Percentiles rank a stretch among this genome's conserved stretches.
Conservation (phyloP, 2,113 vertebrate species). For the Cheilinus undulatus region DNA sequence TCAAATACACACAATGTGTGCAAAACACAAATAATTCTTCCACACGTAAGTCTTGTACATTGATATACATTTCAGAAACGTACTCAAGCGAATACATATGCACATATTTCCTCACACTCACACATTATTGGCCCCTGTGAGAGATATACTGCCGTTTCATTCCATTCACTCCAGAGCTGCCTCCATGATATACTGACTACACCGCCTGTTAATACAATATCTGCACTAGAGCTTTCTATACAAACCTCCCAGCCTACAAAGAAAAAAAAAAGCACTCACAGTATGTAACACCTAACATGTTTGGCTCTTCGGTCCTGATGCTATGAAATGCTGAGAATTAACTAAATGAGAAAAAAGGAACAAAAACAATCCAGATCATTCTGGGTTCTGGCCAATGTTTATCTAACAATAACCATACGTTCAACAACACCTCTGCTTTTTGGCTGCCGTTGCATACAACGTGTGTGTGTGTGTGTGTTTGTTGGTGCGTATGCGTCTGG, state of each 20-base stretch:
- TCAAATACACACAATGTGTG: conserved; percentile 16
- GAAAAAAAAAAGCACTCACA: too few species aligned
- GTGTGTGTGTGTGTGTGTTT: conserved; percentile 27
- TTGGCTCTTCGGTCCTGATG: conserved; percentile 32
- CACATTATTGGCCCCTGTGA: conserved; percentile 61
- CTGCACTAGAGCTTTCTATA: conserved; percentile 52
- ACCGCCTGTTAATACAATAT: conserved; percentile 68
- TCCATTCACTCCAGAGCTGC: conserved; percentile 71
- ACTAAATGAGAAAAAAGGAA: conserved; percentile 38
- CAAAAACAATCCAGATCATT: conserved; percentile 64
- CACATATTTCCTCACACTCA: conserved; percentile 23
- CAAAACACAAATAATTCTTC: conserved; percentile 43
- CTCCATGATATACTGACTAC: conserved; percentile 64
- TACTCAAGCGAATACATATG: conserved; percentile 8
- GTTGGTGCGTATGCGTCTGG: conserved; percentile 25
- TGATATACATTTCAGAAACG: conserved; percentile 39
- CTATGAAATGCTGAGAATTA: conserved; percentile 38
- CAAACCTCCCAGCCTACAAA: conserved; percentile 25
- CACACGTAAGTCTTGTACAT: conserved; percentile 1
- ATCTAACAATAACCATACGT: conserved; percentile 79
- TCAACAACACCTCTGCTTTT: conserved; percentile 73
- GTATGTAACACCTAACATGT: conserved; percentile 33
- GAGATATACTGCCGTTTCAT: conserved; percentile 75
- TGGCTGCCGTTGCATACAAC: conserved; percentile 45
- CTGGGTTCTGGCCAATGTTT: conserved; percentile 76